These are phyloP conservation scores for Anodontia alba DNA, from an alignment of 2,888 invertebrate species.

Conservation along the genomic window DNA sequence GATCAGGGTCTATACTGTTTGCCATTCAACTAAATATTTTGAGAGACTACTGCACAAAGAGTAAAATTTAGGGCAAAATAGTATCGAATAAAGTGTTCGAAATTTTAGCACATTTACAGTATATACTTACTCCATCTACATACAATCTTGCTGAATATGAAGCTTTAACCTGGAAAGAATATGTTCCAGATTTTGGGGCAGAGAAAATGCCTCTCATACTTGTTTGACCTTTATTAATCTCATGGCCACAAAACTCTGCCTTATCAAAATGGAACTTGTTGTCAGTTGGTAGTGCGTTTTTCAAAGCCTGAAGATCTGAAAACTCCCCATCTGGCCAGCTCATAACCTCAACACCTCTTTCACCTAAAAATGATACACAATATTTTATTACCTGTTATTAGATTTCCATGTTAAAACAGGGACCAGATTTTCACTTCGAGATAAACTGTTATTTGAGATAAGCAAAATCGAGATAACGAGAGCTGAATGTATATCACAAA, in stretches of 20 bases:
- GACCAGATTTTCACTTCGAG: too few relatives aligned
- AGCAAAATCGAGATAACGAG: too few relatives aligned
- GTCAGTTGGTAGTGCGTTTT: neutral
- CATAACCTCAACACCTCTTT: neutral
- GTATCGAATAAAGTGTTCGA: too few relatives aligned
- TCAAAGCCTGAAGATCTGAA: neutral
- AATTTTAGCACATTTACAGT: too few relatives aligned
- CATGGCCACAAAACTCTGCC: neutral
- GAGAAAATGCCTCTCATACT: neutral
- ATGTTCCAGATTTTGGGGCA: neutral
- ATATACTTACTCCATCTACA: neutral
- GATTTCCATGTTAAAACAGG: too few relatives aligned
- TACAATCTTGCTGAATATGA: neutral
- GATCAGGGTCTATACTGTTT: too few relatives aligned
- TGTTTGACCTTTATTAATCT: neutral
- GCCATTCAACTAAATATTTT: too few relatives aligned
- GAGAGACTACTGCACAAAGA: too few relatives aligned
- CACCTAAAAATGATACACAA: neutral
- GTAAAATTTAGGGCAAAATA: too few relatives aligned
- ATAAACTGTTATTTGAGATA: too few relatives aligned
- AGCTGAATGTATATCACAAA: too few relatives aligned
- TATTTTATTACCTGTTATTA: too few relatives aligned
- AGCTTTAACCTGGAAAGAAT: neutral
- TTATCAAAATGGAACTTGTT: neutral
- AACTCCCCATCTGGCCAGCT: neutral